Base-by-base conservation (phyloP, 2,797 vertebrate species). In the Sebastes itinus region DNA sequence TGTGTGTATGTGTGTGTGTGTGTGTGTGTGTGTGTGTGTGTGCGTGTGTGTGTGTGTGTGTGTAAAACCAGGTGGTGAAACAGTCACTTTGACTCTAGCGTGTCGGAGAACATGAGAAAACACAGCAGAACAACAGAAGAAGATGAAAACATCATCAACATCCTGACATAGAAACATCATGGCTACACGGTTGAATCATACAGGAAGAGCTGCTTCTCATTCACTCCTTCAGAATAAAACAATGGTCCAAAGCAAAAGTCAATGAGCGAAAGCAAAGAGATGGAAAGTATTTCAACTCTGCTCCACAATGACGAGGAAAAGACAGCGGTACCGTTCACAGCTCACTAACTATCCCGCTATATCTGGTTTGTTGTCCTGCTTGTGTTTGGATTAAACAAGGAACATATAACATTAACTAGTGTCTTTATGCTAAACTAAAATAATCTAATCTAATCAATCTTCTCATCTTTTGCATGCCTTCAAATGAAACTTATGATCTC, bases 181-280 rank as follows among this genome's bases (percentile, higher is more conserved):
- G 6, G 66, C 75, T 35, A 20, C 80, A 61, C 61, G 12, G 23
- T 12, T 7, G 66, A 11, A 7, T 63, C 38, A 8, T 4, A 30
- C 49, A 49, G 52, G 52, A 65, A 72, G 61, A 33, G 78, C 75
- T n/a, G 49, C 16, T 72, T 78, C 79, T 22, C 83, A 82, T 74
- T 78, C 77, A 72, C 25, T 64, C 83, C 23, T 70, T 71, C 65
- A 64, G 12, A 68, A 72, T 82, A 73, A 84, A 84, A 88, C 33
- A 13, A 84, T 63, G 61, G 18, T 73, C 68, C 61, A 75, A 82
- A 82, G 28, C 12, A 80, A 82, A 84, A 69, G 30, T 69, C 27
- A 68, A 52, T 80, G 75, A 30, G 22, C 25, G 12, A 72, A 81
- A 69, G 42, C 25, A 77, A 61, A 63, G 10, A 72, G 13, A 80